Evolutionary conservation across 2,888 invertebrate species (phyloP), one percentile per base, ranked within the genome.

Genomic region (Mesopsocus fuscifrons): DNA sequence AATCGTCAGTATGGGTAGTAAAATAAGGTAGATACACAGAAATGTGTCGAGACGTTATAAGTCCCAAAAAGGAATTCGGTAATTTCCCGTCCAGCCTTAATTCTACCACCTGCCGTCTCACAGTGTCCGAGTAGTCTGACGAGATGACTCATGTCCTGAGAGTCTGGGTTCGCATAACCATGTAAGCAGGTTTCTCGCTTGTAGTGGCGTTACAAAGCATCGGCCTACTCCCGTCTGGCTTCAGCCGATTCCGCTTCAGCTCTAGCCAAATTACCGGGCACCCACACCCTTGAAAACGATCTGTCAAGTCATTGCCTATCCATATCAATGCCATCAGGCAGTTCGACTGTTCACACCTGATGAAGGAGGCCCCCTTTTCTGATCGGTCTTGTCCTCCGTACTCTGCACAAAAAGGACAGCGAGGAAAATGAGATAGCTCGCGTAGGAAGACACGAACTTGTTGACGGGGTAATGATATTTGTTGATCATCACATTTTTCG

Each of bases 371-470:
- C 68, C 68, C 40, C 71, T 62, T 52, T 66, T 65, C 56, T 70
- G 70, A 17, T 59, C 54, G 22, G 53, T 62, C 57, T 72, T 74
- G 55, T 71, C 69, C 54, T 66, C 59, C 58, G 71, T 69, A 21
- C 72, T 73, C 52, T 72, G 67, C 40, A 67, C 51, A 55, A 72
- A 73, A 46, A 78, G 66, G 47, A 77, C 56, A 2, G 67, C 53
- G 41, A 79, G 65, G 59, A 80, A 81, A 46, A 76, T 60, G 43
- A 74, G 55, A 56, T 77, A 78, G 11, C 74, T 71, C 13, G 76
- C 67, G 4, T 71, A 64, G 52, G 73, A 74, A 42, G 72, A 76
- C 51, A 81, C 69, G 62, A 78, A 74, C 60, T 76, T 75, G 57
- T 77, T 77, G 48, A 77, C 64, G 21, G 80, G 80, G 51, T 75